phyloP scores from a whole-genome alignment of 2,113 vertebrate species.

The Cephalophus harveyi region DNA sequence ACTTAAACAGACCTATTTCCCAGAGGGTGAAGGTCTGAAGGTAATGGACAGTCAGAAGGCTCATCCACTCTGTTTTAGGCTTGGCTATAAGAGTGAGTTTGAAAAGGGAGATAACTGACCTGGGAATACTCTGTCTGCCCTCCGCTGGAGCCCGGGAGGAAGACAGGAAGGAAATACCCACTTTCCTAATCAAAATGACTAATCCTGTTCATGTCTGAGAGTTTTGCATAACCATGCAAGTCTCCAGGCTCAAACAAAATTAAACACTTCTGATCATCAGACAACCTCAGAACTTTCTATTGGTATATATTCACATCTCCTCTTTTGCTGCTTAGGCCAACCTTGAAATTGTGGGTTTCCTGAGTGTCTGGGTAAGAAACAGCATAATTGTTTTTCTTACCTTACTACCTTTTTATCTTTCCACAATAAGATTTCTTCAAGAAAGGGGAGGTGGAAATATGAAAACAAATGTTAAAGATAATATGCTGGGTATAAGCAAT shows the following conservation, averaged over 20 bases:
- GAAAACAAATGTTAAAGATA: conserved; percentile 15
- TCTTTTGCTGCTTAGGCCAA: neutral
- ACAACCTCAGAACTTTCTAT: neutral
- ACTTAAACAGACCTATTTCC: neutral
- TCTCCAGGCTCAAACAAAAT: neutral
- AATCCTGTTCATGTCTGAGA: neutral
- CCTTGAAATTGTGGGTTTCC: conserved; percentile 8
- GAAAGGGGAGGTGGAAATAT: neutral
- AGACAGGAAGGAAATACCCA: neutral
- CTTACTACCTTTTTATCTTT: conserved; percentile 27
- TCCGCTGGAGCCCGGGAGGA: neutral
- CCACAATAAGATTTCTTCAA: neutral
- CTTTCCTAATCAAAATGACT: neutral
- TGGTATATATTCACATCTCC: neutral
- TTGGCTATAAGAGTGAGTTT: neutral
- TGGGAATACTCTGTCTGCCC: neutral
- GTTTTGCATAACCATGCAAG: conserved; percentile 3
- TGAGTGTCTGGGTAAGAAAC: neutral
- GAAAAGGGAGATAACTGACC: neutral
- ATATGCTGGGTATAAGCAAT: neutral
- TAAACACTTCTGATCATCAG: neutral
- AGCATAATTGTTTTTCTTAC: neutral
- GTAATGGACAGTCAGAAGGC: neutral
- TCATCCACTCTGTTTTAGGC: neutral
- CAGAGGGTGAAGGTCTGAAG: neutral